These are phyloP conservation scores for Thamnophis elegans DNA, from an alignment of 2,797 vertebrate species.

Conservation along the genomic window DNA sequence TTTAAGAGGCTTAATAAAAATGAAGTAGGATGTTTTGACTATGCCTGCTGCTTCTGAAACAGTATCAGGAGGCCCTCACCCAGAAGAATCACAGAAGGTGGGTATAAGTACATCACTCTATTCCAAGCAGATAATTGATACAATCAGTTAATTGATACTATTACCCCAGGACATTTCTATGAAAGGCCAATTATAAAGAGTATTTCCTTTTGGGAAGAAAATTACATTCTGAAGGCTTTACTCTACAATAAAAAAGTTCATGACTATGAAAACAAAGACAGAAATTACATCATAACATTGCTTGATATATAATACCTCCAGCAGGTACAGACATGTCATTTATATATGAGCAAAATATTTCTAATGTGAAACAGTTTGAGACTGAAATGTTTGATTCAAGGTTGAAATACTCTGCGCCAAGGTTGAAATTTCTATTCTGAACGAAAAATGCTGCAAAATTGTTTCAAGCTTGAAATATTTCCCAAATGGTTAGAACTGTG, in stretches of 20 bases:
- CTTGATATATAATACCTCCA: neutral
- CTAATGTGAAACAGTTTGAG: neutral
- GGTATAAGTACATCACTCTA: neutral
- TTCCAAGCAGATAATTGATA: neutral
- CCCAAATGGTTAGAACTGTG: neutral
- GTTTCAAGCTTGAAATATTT: neutral
- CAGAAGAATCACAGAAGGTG: neutral
- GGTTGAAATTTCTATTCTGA: neutral
- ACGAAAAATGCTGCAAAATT: neutral
- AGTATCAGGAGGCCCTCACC: neutral
- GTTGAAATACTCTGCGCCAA: neutral
- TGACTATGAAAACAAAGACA: neutral
- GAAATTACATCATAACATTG: neutral
- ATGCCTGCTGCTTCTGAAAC: neutral
- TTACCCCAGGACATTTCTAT: neutral
- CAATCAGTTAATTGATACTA: neutral
- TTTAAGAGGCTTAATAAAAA: conserved; percentile 1
- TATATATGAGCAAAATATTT: neutral
- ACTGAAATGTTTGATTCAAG: neutral
- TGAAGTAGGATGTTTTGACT: conserved; percentile 4
- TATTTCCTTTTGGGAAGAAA: neutral
- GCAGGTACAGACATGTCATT: neutral
- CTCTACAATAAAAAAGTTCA: neutral
- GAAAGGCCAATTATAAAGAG: neutral
- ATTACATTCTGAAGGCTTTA: neutral